Evolutionary conservation across 2,888 invertebrate genomes (phyloP).

Genomic region (Amblyteles armatorius): DNA sequence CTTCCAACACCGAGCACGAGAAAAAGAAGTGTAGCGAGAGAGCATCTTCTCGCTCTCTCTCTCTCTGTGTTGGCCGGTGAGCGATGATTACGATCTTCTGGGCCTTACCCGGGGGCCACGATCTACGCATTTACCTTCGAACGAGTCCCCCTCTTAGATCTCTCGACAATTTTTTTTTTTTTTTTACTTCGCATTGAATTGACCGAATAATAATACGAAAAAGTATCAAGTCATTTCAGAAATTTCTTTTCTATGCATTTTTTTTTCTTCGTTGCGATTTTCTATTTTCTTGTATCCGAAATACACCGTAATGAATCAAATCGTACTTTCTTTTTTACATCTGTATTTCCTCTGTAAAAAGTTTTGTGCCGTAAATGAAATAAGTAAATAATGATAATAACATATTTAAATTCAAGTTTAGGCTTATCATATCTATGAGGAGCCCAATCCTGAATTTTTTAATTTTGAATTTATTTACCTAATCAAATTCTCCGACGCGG

Average conservation of each 20-base stretch:
- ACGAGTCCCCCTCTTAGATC: background rate
- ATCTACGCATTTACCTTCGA: constrained; percentile 39
- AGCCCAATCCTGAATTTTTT: no score
- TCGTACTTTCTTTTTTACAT: no score
- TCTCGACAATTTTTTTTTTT: constrained; percentile 5
- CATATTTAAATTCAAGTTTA: background rate
- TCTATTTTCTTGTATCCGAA: no score
- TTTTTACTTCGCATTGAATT: background rate
- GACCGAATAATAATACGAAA: background rate
- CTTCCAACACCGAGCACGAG: constrained; percentile 41
- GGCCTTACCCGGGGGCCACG: constrained; percentile 9
- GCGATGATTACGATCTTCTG: constrained; percentile 55
- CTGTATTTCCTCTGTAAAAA: no score
- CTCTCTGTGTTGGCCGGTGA: constrained; percentile 10
- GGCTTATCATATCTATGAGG: background rate
- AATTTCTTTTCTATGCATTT: no score
- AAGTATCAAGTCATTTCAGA: no score
- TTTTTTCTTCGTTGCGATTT: no score
- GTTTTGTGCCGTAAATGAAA: no score
- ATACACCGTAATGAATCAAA: no score
- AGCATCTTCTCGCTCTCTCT: background rate
- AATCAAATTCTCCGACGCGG: background rate
- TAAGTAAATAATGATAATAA: no score
- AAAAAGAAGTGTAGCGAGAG: constrained; percentile 39
- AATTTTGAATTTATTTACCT: background rate